phyloP scores from a whole-genome alignment of 2,888 invertebrate species.

The Drosophila pegasa region DNA sequence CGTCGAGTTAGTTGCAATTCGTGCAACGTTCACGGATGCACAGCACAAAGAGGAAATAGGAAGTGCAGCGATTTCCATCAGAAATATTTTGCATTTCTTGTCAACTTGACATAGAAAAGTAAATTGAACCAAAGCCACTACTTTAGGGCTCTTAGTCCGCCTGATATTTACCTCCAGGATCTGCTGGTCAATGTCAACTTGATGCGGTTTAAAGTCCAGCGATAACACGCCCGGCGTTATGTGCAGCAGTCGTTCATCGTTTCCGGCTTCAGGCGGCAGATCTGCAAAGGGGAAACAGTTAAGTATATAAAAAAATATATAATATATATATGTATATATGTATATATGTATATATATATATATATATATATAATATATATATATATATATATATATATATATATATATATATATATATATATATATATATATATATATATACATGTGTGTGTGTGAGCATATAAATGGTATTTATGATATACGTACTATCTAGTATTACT shows the following conservation, averaged over 20 bases:
- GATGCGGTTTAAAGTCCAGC: conserved; percentile 82
- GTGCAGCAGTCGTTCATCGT: conserved; percentile 83
- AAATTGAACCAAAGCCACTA: too few species aligned
- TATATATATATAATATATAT: background rate
- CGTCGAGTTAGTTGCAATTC: background rate
- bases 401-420: background rate
- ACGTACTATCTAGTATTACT: background rate
- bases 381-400: conserved; percentile 3
- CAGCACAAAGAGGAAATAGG: conserved; percentile 2
- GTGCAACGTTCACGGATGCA: conserved; percentile 6
- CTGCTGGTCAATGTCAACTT: conserved; percentile 84
- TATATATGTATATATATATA: conserved; percentile 1
- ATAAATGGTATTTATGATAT: conserved; percentile 3
- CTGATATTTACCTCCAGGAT: conserved; percentile 81
- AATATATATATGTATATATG: background rate
- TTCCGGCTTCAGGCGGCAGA: conserved; percentile 85
- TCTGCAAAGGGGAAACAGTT: conserved; percentile 76
- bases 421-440: conserved; percentile 3
- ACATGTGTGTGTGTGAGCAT: background rate
- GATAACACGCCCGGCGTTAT: conserved; percentile 82
- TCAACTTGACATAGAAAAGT: background rate
- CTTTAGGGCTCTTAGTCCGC: too few species aligned
- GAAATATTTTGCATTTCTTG: background rate
- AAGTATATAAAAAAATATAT: conserved; percentile 28
- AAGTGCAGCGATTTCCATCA: background rate